A percentile compares a stretch with the other conserved stretches of the same genome.
Conservation (phyloP, 2,888 invertebrate genomes). For the Arge pagana region DNA sequence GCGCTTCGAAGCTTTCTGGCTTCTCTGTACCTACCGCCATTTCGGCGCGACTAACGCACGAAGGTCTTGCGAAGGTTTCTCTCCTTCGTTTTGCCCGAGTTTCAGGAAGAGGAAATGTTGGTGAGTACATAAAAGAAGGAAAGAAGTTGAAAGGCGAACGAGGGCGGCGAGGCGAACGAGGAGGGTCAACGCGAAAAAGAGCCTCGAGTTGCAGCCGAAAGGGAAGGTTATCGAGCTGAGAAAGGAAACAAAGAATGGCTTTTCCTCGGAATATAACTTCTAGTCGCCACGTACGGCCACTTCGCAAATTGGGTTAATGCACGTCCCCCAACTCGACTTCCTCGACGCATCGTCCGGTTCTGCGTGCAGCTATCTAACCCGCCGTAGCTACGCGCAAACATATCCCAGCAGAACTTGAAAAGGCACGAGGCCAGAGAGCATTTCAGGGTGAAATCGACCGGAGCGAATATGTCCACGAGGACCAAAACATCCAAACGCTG, state of each 20-base stretch:
- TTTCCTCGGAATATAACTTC: no score
- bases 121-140: not conserved
- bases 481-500: no score
- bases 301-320: constrained; percentile 38
- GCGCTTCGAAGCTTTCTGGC: no score
- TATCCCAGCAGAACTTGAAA: not conserved
- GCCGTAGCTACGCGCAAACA: not conserved
- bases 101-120: no score
- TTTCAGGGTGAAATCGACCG: no score
- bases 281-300: constrained; percentile 14
- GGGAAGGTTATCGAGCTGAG: constrained; percentile 29
- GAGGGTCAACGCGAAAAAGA: not conserved
- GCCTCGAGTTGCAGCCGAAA: not conserved
- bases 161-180: not conserved
- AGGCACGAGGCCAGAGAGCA: no score
- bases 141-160: constrained; percentile 6
- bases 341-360: not conserved
- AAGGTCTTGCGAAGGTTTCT: no score
- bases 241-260: constrained; percentile 33
- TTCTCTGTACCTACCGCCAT: no score
- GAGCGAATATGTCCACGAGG: no score
- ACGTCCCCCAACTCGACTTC: constrained; percentile 1
- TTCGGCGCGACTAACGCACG: no score
- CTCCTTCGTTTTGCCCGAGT: no score
- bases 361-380: not conserved